phyloP scores from a whole-genome alignment of 92 coral and sea anemone species.

The Siderastrea radians region DNA sequence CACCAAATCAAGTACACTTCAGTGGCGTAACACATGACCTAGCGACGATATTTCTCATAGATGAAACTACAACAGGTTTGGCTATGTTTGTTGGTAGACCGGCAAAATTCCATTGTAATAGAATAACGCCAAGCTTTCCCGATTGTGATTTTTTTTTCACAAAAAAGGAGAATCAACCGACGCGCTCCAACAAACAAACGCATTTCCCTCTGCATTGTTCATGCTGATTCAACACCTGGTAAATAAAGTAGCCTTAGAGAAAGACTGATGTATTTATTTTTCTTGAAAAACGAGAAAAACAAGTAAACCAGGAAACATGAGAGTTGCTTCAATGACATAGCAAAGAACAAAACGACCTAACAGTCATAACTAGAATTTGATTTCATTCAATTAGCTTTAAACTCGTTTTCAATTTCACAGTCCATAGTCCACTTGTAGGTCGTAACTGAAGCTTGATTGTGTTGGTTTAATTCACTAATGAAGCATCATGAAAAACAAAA shows the following conservation, averaged over 20 bases:
- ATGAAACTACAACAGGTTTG: neutral
- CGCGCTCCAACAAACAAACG: conserved; percentile 1
- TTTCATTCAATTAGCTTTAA: neutral
- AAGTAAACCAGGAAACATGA: neutral
- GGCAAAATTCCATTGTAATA: neutral
- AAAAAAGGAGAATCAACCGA: conserved; percentile 11
- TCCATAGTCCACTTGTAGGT: conserved; percentile 30
- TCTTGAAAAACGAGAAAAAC: neutral
- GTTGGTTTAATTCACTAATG: neutral
- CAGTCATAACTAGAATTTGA: neutral
- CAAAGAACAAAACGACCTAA: neutral
- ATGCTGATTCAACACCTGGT: conserved; percentile 40
- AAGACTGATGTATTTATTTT: neutral
- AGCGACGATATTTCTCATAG: neutral
- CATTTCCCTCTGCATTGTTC: neutral
- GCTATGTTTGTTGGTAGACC: conserved; percentile 1
- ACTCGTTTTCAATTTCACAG: conserved; percentile 17
- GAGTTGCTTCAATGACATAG: neutral
- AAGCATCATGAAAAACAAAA: conserved; percentile 3
- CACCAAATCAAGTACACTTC: neutral
- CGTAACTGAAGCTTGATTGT: neutral
- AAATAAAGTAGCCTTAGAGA: neutral
- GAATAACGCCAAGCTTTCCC: conserved; percentile 36
- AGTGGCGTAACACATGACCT: neutral
- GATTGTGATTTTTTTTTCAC: neutral